phyloP scores from a whole-genome alignment of 1,140 invertebrate species.

The Pygmarrhopalites habei region DNA sequence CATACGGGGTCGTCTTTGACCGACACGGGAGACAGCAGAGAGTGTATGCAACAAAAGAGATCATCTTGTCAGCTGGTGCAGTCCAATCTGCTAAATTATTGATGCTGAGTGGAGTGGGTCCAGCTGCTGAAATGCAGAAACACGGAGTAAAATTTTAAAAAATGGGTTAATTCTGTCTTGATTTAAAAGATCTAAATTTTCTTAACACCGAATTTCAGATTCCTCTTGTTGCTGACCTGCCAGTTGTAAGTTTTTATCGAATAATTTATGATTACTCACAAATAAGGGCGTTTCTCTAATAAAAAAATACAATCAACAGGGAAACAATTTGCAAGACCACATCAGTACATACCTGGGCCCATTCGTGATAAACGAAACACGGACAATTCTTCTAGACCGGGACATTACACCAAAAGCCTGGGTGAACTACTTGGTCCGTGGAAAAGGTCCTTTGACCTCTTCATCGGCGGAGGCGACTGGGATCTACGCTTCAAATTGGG shows the following conservation, averaged over 20 bases:
- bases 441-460: slow-evolving; percentile 20
- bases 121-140: too few species aligned
- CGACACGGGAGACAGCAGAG: not conserved
- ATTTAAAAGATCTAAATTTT: too few species aligned
- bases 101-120: not conserved
- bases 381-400: slow-evolving; percentile 9
- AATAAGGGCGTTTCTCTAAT: too few species aligned
- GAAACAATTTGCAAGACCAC: slow-evolving; percentile 62
- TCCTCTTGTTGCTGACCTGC: slow-evolving; percentile 20
- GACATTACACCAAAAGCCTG: slow-evolving; percentile 8
- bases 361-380: not conserved
- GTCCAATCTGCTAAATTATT: not conserved
- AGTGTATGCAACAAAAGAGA: not conserved
- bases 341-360: slow-evolving; percentile 44
- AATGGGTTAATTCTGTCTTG: too few species aligned
- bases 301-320: too few species aligned
- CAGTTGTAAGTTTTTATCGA: too few species aligned
- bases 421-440: slow-evolving; percentile 39
- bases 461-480: slow-evolving; percentile 19
- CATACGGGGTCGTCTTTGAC: not conserved
- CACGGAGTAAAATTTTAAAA: too few species aligned
- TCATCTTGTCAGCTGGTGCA: not conserved
- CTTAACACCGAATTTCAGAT: slow-evolving; percentile 40
- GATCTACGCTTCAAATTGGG: slow-evolving; percentile 6
- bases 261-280: too few species aligned